Evolutionary conservation across 2,888 invertebrate genomes (phyloP).

Genomic region (Apamea epomidion): DNA sequence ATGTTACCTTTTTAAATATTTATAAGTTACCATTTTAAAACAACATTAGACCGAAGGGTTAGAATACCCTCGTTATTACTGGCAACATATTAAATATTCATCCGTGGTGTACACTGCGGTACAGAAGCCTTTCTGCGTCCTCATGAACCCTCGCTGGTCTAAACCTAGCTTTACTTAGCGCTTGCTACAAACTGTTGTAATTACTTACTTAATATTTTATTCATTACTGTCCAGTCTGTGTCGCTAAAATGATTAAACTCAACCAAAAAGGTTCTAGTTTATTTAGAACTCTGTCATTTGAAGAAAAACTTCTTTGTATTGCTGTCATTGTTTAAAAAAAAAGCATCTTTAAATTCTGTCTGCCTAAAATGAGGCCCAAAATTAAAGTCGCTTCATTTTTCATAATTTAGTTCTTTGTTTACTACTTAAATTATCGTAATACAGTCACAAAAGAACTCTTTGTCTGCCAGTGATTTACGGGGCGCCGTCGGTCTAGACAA

Average conservation of each 20-base stretch:
- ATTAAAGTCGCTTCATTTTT: conserved; percentile 1
- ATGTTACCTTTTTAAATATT: conserved; percentile 40
- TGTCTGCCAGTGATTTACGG: conserved; percentile 44
- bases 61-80: conserved; percentile 31
- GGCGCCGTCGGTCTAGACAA: conserved; percentile 67
- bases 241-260: conserved; percentile 22
- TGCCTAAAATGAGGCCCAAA: background rate
- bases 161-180: conserved; percentile 41
- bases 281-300: background rate
- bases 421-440: conserved; percentile 19
- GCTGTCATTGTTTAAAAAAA: conserved; percentile 3
- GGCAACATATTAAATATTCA: conserved; percentile 63
- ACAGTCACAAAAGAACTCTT: conserved; percentile 17
- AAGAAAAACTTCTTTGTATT: background rate
- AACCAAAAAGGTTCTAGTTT: conserved; percentile 1
- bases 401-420: conserved; percentile 23
- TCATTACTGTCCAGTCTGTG: conserved; percentile 19
- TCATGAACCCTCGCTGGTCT: conserved; percentile 23
- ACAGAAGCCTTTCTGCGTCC: conserved; percentile 26
- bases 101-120: conserved; percentile 52
- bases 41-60: conserved; percentile 38
- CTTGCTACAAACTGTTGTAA: conserved; percentile 21
- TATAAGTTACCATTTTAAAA: conserved; percentile 37
- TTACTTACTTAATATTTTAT: conserved; percentile 33
- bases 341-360: background rate